phyloP scores from a whole-genome alignment of 1,140 invertebrate species.

The Lasioglossum baleicum region DNA sequence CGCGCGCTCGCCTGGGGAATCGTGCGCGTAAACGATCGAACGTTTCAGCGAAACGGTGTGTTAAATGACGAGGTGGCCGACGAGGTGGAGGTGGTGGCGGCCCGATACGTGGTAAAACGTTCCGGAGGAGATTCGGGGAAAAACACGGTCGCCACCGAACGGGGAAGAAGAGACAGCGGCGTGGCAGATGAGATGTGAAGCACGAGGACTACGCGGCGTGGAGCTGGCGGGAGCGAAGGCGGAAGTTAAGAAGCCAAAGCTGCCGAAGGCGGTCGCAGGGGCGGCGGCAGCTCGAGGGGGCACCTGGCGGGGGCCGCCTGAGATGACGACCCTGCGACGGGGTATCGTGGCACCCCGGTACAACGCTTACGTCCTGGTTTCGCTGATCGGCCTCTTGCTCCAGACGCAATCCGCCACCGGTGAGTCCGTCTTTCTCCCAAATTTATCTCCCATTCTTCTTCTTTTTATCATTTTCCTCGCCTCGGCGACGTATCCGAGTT shows the following conservation, averaged over 20 bases:
- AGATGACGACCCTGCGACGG: conserved; percentile 75
- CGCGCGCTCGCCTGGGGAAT: too few species aligned
- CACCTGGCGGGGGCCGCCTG: conserved; percentile 71
- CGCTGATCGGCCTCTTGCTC: conserved; percentile 64
- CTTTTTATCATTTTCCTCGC: too few species aligned
- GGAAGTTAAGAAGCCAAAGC: conserved; percentile 45
- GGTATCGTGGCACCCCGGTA: conserved; percentile 67
- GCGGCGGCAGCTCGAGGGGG: conserved; percentile 47
- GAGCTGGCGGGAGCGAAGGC: conserved; percentile 48
- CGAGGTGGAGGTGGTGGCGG: conserved; percentile 10
- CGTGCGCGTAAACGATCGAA: conserved; percentile 33
- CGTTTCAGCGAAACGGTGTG: conserved; percentile 23
- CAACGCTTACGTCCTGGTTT: conserved; percentile 65
- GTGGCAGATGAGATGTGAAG: conserved; percentile 71
- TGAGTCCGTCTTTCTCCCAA: conserved; percentile 54
- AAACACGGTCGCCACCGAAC: conserved; percentile 7
- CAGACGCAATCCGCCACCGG: conserved; percentile 67
- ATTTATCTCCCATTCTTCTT: too few species aligned
- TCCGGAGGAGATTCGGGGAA: too few species aligned
- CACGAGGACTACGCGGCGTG: conserved; percentile 49
- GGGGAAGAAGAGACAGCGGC: too few species aligned
- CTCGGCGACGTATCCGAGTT: too few species aligned
- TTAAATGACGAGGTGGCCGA: conserved; percentile 35
- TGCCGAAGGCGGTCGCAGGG: conserved; percentile 36
- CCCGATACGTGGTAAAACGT: conserved; percentile 10